A percentile compares a stretch with the other conserved stretches of the same genome.
Evolutionary conservation across 2,797 vertebrate species (phyloP).

Genomic region (Bothrops alternatus): DNA sequence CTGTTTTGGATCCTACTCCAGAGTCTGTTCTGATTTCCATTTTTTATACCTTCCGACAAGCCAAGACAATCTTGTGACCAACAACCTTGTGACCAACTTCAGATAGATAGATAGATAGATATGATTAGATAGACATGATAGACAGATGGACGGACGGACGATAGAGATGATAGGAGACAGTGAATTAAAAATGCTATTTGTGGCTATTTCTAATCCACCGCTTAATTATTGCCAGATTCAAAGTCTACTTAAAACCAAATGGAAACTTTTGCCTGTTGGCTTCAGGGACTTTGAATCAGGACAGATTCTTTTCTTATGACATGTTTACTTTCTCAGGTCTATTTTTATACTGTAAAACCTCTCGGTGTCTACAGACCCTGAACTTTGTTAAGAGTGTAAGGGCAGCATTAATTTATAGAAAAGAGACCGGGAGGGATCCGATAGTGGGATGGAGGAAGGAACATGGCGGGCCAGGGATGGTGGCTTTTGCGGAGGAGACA

Average conservation of each 20-base stretch:
- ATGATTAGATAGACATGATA: too few species aligned
- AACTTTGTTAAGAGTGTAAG: conserved; percentile 27
- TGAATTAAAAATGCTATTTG: neutral
- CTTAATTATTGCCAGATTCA: neutral
- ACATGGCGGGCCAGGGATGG: neutral
- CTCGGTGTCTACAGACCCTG: conserved; percentile 32
- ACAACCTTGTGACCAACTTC: too few species aligned
- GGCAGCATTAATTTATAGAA: conserved; percentile 19
- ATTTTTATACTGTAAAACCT: conserved; percentile 40
- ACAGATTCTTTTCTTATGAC: conserved; percentile 38
- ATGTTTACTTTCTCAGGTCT: conserved; percentile 32
- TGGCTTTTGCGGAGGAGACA: conserved; percentile 28
- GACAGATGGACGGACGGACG: too few species aligned
- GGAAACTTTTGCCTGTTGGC: neutral
- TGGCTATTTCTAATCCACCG: neutral
- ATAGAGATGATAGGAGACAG: too few species aligned
- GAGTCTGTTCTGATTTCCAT: too few species aligned
- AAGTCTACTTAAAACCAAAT: conserved; percentile 3
- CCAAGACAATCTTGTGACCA: too few species aligned
- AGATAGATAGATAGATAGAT: too few species aligned
- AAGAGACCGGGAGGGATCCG: conserved; percentile 15
- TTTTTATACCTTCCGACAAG: too few species aligned
- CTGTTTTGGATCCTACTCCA: too few species aligned
- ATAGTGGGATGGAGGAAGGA: conserved; percentile 32
- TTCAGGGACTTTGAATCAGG: neutral